Conservation (phyloP, 2,888 invertebrate genomes). For the Lacanobia wlatinum region DNA sequence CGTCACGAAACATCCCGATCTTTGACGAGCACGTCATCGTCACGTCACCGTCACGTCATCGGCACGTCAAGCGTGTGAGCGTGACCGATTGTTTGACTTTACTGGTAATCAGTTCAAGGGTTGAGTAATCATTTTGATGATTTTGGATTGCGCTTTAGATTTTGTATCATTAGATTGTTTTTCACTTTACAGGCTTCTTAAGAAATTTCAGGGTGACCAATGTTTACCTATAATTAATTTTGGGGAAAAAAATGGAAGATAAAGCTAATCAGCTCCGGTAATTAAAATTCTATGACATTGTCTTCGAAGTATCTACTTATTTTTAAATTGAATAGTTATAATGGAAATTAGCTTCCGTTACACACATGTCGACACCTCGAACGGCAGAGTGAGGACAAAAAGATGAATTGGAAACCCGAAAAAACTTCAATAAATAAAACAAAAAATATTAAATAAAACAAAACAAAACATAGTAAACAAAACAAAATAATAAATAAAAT, state of each 20-base stretch:
- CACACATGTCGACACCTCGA: too few species aligned
- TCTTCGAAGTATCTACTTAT: too few species aligned
- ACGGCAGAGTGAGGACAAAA: too few species aligned
- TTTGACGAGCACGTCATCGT: slow-evolving; percentile 50
- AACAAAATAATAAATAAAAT: too few species aligned
- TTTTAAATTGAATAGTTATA: too few species aligned
- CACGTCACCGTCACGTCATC: slow-evolving; percentile 46
- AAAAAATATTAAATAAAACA: too few species aligned
- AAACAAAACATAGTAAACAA: too few species aligned
- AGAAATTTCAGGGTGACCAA: not conserved
- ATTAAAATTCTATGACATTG: not conserved
- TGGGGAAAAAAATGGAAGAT: not conserved
- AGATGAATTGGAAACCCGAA: too few species aligned
- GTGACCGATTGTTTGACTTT: slow-evolving; percentile 56
- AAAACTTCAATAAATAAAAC: too few species aligned
- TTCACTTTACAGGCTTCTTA: not conserved
- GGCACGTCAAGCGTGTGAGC: slow-evolving; percentile 54
- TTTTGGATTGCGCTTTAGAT: slow-evolving; percentile 4
- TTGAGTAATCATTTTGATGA: slow-evolving; percentile 47
- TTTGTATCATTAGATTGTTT: not conserved
- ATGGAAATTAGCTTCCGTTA: too few species aligned
- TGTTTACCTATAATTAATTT: not conserved
- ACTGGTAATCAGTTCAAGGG: slow-evolving; percentile 48
- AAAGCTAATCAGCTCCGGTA: not conserved
- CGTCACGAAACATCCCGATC: slow-evolving; percentile 60